phyloP scores from a whole-genome alignment of 2,888 invertebrate genomes.

The Apodemia duryi region DNA sequence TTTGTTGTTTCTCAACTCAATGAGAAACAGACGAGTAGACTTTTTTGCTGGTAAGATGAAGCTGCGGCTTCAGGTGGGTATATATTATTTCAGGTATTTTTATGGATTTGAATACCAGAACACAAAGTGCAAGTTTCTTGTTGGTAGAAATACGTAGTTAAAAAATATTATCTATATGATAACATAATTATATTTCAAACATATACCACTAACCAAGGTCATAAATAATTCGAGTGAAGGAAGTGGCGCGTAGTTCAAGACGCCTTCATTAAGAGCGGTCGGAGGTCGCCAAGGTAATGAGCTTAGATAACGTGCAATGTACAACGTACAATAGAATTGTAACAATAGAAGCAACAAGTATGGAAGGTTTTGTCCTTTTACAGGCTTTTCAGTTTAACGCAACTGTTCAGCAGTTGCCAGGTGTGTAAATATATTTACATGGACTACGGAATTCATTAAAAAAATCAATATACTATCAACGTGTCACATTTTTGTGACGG shows the following conservation, averaged over 20 bases:
- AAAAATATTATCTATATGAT: no score
- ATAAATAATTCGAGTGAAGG: conserved; percentile 9
- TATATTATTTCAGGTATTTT: no score
- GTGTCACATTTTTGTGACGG: no score
- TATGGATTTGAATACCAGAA: no score
- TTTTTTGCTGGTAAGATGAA: no score
- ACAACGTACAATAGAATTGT: conserved; percentile 28
- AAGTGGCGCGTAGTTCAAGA: conserved; percentile 19
- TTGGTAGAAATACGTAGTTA: no score
- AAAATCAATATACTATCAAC: background rate
- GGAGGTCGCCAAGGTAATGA: conserved; percentile 33
- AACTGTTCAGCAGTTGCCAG: background rate
- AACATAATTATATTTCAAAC: background rate
- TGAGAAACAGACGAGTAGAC: no score
- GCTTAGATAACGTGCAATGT: conserved; percentile 38
- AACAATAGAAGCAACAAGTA: conserved; percentile 31
- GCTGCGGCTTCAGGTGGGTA: no score
- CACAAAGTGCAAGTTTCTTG: no score
- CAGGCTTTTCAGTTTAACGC: conserved; percentile 11
- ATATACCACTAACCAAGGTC: background rate
- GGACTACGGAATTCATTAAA: background rate
- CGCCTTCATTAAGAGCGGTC: conserved; percentile 20
- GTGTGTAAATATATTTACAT: background rate
- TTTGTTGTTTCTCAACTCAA: no score
- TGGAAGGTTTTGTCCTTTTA: conserved; percentile 16